A percentile compares a stretch with the other conserved stretches of the same genome.
These are phyloP conservation scores for Melolontha melolontha DNA, from an alignment of 2,888 invertebrate genomes.

Conservation along the genomic window DNA sequence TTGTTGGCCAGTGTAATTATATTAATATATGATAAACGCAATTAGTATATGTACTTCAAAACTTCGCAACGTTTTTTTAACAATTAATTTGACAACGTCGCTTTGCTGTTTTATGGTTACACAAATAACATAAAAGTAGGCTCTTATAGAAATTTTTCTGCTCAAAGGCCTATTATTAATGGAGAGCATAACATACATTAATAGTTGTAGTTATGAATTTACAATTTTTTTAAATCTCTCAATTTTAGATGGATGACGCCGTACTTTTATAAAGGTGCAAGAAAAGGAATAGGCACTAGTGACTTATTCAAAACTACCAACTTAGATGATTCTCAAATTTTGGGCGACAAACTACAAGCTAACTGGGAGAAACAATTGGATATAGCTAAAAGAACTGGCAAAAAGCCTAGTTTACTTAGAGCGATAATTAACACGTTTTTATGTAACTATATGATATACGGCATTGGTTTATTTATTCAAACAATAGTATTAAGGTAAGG, in stretches of 20 bases:
- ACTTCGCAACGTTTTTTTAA: too few relatives aligned
- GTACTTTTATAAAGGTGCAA: conserved; percentile 69
- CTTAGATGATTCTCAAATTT: conserved; percentile 71
- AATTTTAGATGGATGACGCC: conserved; percentile 60
- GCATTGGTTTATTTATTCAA: conserved; percentile 68
- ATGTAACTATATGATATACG: conserved; percentile 70
- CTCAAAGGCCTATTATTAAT: too few relatives aligned
- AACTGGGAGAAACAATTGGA: conserved; percentile 73
- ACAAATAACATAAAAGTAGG: too few relatives aligned
- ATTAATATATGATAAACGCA: too few relatives aligned
- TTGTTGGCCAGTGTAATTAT: too few relatives aligned
- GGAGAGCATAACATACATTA: too few relatives aligned
- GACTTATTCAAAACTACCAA: conserved; percentile 74
- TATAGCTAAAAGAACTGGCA: conserved; percentile 67
- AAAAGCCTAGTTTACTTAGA: conserved; percentile 70
- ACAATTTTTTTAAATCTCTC: too few relatives aligned
- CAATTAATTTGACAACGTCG: too few relatives aligned
- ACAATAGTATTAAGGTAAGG: conserved; percentile 71
- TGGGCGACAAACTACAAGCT: conserved; percentile 74
- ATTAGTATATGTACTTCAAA: too few relatives aligned
- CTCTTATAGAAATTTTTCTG: too few relatives aligned
- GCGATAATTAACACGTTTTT: conserved; percentile 72
- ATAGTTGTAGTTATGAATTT: too few relatives aligned
- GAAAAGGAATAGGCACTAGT: conserved; percentile 71
- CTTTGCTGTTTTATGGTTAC: too few relatives aligned